A percentile compares a stretch with the other conserved stretches of the same genome.
Evolutionary conservation across 2,797 vertebrate genomes (phyloP).

Genomic region (Heliangelus exortis): DNA sequence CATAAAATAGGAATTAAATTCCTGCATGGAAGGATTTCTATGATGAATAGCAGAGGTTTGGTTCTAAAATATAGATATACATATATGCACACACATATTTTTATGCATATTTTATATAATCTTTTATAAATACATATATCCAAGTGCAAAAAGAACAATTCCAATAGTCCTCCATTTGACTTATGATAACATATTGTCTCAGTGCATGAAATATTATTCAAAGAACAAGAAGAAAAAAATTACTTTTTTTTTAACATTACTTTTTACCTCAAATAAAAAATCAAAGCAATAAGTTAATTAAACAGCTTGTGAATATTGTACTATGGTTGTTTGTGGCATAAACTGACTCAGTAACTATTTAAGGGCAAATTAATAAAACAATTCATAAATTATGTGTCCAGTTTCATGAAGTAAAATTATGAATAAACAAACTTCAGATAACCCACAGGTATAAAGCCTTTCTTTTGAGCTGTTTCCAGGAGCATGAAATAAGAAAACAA

Average conservation of each 20-base stretch:
- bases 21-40: neutral
- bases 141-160: neutral
- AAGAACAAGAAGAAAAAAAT: neutral
- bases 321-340: neutral
- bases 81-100: neutral
- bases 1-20: neutral
- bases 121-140: neutral
- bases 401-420: neutral
- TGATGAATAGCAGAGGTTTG: neutral
- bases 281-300: neutral
- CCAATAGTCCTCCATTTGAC: neutral
- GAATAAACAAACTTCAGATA: neutral
- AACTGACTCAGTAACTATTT: neutral
- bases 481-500: neutral
- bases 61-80: neutral
- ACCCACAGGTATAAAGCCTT: neutral
- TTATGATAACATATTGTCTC: neutral
- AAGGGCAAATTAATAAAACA: neutral
- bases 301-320: neutral
- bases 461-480: neutral
- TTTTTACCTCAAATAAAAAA: neutral
- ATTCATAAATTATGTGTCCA: neutral
- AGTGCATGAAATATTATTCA: neutral
- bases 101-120: neutral
- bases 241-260: rapidly evolving